Base-by-base conservation (phyloP, 30 jellyfish, hydroid and myxozoan genomes). In the Rhopilema esculentum region DNA sequence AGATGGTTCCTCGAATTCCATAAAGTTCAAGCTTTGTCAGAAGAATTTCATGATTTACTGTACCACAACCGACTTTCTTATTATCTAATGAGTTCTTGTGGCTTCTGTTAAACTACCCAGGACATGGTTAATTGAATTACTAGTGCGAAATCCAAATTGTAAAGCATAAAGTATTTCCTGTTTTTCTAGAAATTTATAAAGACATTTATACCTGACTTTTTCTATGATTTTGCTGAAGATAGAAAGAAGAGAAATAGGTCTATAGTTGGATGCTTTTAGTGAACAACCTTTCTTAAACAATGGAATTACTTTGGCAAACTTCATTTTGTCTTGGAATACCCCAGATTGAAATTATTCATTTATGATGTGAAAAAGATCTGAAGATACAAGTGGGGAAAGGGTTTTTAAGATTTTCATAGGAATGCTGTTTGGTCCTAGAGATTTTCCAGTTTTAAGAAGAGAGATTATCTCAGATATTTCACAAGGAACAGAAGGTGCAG, bases 101-200 rank as follows among this genome's bases (percentile, higher is more conserved):
- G 88, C 83, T 80, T 88, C 97, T 2, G 97, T 88, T 40, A 88
- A 25, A 62, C 83, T 69, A 21, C 70, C 88, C 61, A 68, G 93
- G 61, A 93, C 83, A 79, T 88, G 93, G 67, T 63, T 66, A 75
- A 84, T 88, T 24, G 88, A 79, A 49, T 79, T 83, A 25, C 68
- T 51, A 0, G 82, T 82, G 26, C 97, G 75, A 72, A 79, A 88
- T 9, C 97, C 89, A 79, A 88, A 88, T 80, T 88, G 97, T 26
- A 69, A 32, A 40, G 74, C 15, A 66, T 84, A 88, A 30, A 88
- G 9, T 7, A 75, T 73, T 31, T 80, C 83, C 4, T 88, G 88
- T 28, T 70, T 70, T 40, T 64, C 71, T 33, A 87, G 80, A 26
- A 87, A 76, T 27, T 87, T 87, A 27, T 87, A 87, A 30, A 87